phyloP scores from a whole-genome alignment of 2,113 vertebrate genomes.

The Myiopsitta monachus region DNA sequence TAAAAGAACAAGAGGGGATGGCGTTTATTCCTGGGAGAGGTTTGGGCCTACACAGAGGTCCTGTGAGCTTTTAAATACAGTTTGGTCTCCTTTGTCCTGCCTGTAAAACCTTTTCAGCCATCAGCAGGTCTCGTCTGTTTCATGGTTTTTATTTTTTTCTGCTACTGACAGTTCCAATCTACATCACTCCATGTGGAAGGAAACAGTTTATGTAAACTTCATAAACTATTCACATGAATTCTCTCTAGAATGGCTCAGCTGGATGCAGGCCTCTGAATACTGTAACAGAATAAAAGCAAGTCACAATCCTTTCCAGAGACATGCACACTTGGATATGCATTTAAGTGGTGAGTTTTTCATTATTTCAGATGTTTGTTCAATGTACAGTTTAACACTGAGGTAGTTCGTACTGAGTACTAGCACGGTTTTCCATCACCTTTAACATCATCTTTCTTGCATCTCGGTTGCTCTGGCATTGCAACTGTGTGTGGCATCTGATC shows the following conservation, averaged over 20 bases:
- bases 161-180: background rate
- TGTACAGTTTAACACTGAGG: background rate
- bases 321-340: background rate
- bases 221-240: background rate
- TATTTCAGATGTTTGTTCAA: background rate
- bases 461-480: background rate
- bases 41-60: background rate
- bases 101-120: background rate
- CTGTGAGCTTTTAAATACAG: background rate
- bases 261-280: background rate
- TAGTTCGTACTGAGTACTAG: background rate
- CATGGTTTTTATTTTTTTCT: background rate
- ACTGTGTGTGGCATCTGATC: background rate
- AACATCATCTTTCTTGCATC: background rate
- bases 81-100: background rate
- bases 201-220: constrained; percentile 30
- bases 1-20: background rate
- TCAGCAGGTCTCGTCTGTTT: background rate
- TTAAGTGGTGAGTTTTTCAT: background rate
- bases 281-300: background rate
- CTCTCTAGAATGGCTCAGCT: background rate
- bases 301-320: background rate
- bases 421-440: background rate
- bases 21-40: background rate
- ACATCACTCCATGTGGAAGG: background rate